Evolutionary conservation across 2,888 invertebrate species (phyloP), one percentile per base, ranked within the genome.

Genomic region (Hecatera dysodea): DNA sequence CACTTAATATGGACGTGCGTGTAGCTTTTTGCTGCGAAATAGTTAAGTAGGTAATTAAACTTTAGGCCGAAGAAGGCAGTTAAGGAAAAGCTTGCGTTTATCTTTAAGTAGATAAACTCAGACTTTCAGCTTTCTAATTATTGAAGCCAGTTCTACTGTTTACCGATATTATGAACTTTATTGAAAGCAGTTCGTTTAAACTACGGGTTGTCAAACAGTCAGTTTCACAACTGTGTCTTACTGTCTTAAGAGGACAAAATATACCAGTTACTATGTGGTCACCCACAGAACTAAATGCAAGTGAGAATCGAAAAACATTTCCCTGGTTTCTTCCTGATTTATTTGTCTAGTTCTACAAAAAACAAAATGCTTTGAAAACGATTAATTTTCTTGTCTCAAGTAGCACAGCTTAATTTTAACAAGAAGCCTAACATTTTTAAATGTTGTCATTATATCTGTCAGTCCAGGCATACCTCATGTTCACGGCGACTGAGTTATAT

Each of bases 391-490:
- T 22, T 33, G 5, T 61, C 12, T 33, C n/a, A 42, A 70, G 63
- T 59, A 57, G 61, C 56, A 19, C 39, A 52, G 52, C 53, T 27
- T 39, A 8, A n/a, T 44, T 22, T 27, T 7, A 61, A 17, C 22
- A 55, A 73, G 55, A 59, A 78, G 46, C 63, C 24, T 29, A 61
- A 69, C 22, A 44, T 59, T 67, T 75, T 65, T 69, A 78, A 79
- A 79, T 78, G 78, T 83, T 80, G 70, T 76, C 66, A 67, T 78
- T 80, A 70, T 67, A 83, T 63, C 75, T 81, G 85, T 73, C 83
- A 67, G 65, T 19, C 50, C 74, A n/a, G n/a, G 70, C 87, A 86
- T 88, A 86, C 78, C 86, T 78, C 73, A 72, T 85, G 88, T 84
- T 74, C 86, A 87, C 66, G 55, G 65, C 67, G 72, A 73, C 67